phyloP scores from a whole-genome alignment of 2,888 invertebrate genomes.

The Cephus pulcher region DNA sequence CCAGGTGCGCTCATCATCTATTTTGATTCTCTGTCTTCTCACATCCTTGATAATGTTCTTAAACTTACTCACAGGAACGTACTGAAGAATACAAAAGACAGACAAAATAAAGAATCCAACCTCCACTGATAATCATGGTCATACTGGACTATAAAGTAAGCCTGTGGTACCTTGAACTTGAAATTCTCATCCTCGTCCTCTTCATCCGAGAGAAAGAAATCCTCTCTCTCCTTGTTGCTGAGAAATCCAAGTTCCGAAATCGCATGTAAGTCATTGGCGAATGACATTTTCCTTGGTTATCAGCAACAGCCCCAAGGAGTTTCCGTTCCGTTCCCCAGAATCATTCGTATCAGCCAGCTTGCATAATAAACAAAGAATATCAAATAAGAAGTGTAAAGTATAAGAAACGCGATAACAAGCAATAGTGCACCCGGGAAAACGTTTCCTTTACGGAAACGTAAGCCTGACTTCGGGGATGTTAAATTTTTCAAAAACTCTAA shows the following conservation, averaged over 20 bases:
- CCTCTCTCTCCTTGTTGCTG: conserved; percentile 42
- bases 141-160: neutral
- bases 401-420: neutral
- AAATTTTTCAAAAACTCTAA: neutral
- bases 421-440: neutral
- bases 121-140: neutral
- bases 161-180: conserved; percentile 72
- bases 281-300: conserved; percentile 29
- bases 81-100: conserved; percentile 39
- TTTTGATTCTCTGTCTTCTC: conserved; percentile 45
- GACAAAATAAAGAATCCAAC: neutral
- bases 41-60: conserved; percentile 55
- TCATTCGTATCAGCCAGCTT: neutral
- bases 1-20: conserved; percentile 55
- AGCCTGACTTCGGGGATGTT: neutral
- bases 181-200: conserved; percentile 70
- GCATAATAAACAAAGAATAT: conserved; percentile 9
- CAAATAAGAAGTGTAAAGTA: neutral
- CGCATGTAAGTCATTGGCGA: conserved; percentile 29
- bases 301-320: conserved; percentile 3
- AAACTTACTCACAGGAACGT: conserved; percentile 53
- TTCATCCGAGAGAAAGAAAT: conserved; percentile 50
- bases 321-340: neutral
- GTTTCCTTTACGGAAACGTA: neutral
- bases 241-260: conserved; percentile 16